These are phyloP conservation scores for Chromoteleia sp. DNA, from an alignment of 2,888 invertebrate species.

Conservation along the genomic window DNA sequence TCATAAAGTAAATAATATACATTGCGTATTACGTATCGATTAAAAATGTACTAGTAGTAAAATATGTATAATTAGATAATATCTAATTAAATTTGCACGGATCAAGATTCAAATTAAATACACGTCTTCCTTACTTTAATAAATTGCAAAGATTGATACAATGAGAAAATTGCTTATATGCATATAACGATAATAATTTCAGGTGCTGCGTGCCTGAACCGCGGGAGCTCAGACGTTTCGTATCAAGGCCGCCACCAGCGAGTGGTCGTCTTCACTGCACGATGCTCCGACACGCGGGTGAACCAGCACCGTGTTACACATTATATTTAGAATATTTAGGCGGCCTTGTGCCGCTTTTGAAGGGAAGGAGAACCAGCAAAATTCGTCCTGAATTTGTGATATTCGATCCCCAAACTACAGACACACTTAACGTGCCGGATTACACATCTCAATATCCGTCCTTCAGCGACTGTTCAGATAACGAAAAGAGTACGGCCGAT, in stretches of 20 bases:
- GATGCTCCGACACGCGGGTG: conserved; percentile 96
- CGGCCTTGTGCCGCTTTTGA: conserved; percentile 97
- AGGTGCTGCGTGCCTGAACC: conserved; percentile 98
- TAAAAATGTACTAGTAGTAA: too few species aligned
- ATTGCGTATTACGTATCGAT: too few species aligned
- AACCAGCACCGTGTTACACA: conserved; percentile 93
- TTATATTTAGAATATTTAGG: conserved; percentile 98
- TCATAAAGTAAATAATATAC: too few species aligned
- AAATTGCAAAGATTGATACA: too few species aligned
- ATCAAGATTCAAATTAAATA: too few species aligned
- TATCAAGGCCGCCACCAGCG: conserved; percentile 94
- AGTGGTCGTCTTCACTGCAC: conserved; percentile 97
- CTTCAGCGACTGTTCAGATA: conserved; percentile 87
- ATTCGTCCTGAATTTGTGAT: conserved; percentile 99
- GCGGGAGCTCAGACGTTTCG: conserved; percentile 95
- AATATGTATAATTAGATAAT: too few species aligned
- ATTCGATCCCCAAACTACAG: conserved; percentile 95
- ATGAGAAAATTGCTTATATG: too few species aligned
- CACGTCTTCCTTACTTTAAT: too few species aligned
- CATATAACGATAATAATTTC: background rate
- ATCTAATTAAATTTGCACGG: too few species aligned
- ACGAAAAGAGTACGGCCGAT: conserved; percentile 86
- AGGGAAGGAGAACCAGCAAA: conserved; percentile 98
- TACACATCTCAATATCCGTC: conserved; percentile 79
- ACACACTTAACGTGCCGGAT: conserved; percentile 84